Percentiles rank a stretch among this genome's conserved stretches.
Evolutionary conservation across 1,140 invertebrate species (phyloP).

Genomic region (Idris sp.): DNA sequence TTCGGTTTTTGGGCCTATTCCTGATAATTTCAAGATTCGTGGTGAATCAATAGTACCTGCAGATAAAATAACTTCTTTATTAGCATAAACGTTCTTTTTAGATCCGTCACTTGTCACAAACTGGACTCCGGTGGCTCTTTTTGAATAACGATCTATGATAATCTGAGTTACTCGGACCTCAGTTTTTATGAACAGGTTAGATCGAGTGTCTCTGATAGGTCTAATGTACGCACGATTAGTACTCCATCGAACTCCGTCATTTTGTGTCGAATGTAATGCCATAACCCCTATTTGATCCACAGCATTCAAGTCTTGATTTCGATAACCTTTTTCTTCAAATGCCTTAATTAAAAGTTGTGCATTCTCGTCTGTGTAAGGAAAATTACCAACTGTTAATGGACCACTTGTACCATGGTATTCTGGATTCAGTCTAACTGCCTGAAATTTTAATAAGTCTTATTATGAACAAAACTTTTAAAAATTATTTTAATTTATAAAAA

Average conservation of each 20-base stretch:
- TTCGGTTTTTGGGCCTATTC: conserved; percentile 56
- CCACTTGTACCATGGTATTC: conserved; percentile 80
- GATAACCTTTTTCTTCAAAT: conserved; percentile 81
- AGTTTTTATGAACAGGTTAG: conserved; percentile 85
- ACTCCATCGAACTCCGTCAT: conserved; percentile 83
- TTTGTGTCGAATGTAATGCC: conserved; percentile 80
- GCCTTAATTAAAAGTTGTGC: conserved; percentile 79
- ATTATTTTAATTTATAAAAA: no score
- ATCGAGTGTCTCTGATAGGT: conserved; percentile 82
- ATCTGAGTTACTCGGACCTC: conserved; percentile 85
- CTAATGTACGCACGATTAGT: conserved; percentile 86
- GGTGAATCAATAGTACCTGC: conserved; percentile 1
- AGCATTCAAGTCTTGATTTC: conserved; percentile 79
- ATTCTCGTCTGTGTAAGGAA: conserved; percentile 81
- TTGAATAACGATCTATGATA: conserved; percentile 84
- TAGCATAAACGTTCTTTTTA: conserved; percentile 70
- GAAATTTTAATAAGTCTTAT: no score
- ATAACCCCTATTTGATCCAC: conserved; percentile 80
- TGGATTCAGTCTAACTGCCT: conserved; percentile 70
- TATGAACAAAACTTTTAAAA: no score
- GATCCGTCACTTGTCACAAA: conserved; percentile 75
- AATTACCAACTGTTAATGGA: conserved; percentile 82
- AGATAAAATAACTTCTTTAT: not conserved
- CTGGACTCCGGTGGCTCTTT: conserved; percentile 84
- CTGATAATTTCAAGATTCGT: not conserved